Conservation (phyloP, 2,888 invertebrate genomes). For the Plagodis pulveraria region DNA sequence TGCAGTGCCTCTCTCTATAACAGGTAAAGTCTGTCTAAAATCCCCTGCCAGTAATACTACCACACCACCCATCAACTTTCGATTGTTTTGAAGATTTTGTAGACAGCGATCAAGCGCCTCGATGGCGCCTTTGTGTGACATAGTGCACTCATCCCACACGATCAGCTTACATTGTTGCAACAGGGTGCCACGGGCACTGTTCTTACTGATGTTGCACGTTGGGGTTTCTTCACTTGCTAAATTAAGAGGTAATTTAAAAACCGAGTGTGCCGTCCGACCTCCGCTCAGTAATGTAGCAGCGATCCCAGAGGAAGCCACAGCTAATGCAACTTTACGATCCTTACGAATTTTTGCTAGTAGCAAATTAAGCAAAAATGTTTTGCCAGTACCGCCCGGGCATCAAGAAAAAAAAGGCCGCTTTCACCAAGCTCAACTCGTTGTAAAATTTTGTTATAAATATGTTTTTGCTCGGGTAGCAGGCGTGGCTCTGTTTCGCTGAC, state of each 20-base stretch:
- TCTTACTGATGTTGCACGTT: slow-evolving; percentile 38
- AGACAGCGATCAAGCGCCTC: too few species aligned
- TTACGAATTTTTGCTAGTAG: background rate
- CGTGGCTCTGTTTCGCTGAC: slow-evolving; percentile 42
- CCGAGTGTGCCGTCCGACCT: slow-evolving; percentile 34
- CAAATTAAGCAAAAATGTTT: background rate
- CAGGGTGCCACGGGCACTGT: slow-evolving; percentile 30
- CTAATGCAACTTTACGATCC: slow-evolving; percentile 2
- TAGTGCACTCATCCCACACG: slow-evolving; percentile 40
- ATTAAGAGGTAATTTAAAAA: slow-evolving; percentile 38
- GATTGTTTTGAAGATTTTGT: too few species aligned
- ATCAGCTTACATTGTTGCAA: slow-evolving; percentile 36
- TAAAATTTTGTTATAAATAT: background rate
- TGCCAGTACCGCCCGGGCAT: background rate
- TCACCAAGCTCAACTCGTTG: background rate
- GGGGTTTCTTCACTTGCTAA: slow-evolving; percentile 35
- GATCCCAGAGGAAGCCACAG: slow-evolving; percentile 32
- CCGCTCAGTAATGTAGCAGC: slow-evolving; percentile 31
- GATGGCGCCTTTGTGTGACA: too few species aligned
- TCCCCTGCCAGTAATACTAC: slow-evolving; percentile 34
- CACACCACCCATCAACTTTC: slow-evolving; percentile 26
- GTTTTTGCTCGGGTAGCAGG: slow-evolving; percentile 14
- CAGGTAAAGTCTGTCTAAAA: slow-evolving; percentile 35
- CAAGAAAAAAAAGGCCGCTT: background rate
- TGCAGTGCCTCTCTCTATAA: slow-evolving; percentile 26